phyloP scores from a whole-genome alignment of 2,888 invertebrate genomes.

The Metallyticus violacea region DNA sequence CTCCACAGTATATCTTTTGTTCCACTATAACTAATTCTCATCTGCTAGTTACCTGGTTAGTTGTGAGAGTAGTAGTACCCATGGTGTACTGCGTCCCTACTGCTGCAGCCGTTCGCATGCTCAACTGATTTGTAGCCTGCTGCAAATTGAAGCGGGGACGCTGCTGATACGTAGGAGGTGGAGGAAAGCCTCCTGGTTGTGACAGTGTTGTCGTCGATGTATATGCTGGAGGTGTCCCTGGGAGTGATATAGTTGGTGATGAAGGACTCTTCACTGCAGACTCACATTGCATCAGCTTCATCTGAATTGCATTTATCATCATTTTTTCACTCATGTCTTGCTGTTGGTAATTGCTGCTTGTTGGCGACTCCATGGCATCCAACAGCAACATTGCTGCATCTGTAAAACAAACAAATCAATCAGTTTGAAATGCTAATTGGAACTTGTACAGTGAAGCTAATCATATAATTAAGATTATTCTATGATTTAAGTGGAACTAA shows the following conservation, averaged over 20 bases:
- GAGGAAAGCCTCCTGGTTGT: slow-evolving; percentile 44
- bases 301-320: slow-evolving; percentile 86
- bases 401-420: background rate
- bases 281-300: slow-evolving; percentile 82
- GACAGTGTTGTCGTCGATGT: slow-evolving; percentile 48
- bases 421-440: too few relatives aligned
- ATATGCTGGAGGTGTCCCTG: slow-evolving; percentile 60
- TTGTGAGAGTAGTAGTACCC: background rate
- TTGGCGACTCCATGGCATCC: slow-evolving; percentile 47
- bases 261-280: slow-evolving; percentile 61
- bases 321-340: slow-evolving; percentile 66
- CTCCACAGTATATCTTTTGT: too few relatives aligned
- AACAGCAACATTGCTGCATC: slow-evolving; percentile 45
- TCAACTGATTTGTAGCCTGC: slow-evolving; percentile 36
- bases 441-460: too few relatives aligned
- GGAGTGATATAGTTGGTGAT: slow-evolving; percentile 52
- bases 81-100: slow-evolving; percentile 36
- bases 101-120: slow-evolving; percentile 5
- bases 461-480: too few relatives aligned
- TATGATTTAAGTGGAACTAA: too few relatives aligned
- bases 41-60: slow-evolving; percentile 12
- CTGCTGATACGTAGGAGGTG: slow-evolving; percentile 47
- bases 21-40: background rate
- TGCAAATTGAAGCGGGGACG: slow-evolving; percentile 43
- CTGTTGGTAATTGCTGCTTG: slow-evolving; percentile 41